These are phyloP conservation scores for Macrotrachela quadricornifera DNA, from an alignment of 1,140 invertebrate species.

Conservation along the genomic window DNA sequence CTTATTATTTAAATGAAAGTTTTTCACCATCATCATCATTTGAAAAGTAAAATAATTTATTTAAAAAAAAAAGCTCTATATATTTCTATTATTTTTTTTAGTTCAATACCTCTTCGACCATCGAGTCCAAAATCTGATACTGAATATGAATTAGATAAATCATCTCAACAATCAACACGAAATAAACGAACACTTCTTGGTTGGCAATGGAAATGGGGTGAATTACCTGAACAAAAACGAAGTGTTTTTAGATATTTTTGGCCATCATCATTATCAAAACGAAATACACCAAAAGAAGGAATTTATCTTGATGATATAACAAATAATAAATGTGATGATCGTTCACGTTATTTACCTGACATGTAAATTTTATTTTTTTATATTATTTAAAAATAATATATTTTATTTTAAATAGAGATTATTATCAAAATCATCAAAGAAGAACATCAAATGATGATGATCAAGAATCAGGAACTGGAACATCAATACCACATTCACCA, in stretches of 20 bases:
- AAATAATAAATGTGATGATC: conserved; percentile 55
- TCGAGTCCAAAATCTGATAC: conserved; percentile 72
- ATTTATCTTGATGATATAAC: conserved; percentile 68
- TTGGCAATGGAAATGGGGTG: conserved; percentile 80
- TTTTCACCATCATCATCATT: not conserved
- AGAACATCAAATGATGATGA: conserved; percentile 48
- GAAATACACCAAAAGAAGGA: conserved; percentile 42
- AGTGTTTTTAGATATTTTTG: too few relatives aligned
- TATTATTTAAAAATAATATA: conserved; percentile 3
- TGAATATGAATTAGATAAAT: conserved; percentile 51
- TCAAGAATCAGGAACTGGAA: conserved; percentile 75
- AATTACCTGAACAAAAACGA: conserved; percentile 42
- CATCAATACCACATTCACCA: conserved; percentile 73
- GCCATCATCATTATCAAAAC: conserved; percentile 13
- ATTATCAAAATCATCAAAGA: not conserved
- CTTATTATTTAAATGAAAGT: conserved; percentile 4
- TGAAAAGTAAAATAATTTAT: too few relatives aligned
- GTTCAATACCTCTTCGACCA: conserved; percentile 44
- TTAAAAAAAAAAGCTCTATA: too few relatives aligned
- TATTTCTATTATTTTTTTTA: conserved; percentile 15
- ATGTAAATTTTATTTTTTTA: too few relatives aligned
- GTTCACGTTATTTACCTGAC: too few relatives aligned
- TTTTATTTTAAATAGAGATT: conserved; percentile 5
- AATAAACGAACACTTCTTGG: conserved; percentile 32
- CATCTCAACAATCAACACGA: conserved; percentile 9